These are phyloP conservation scores for Anas bernieri DNA, from an alignment of 2,797 vertebrate species.

Conservation along the genomic window DNA sequence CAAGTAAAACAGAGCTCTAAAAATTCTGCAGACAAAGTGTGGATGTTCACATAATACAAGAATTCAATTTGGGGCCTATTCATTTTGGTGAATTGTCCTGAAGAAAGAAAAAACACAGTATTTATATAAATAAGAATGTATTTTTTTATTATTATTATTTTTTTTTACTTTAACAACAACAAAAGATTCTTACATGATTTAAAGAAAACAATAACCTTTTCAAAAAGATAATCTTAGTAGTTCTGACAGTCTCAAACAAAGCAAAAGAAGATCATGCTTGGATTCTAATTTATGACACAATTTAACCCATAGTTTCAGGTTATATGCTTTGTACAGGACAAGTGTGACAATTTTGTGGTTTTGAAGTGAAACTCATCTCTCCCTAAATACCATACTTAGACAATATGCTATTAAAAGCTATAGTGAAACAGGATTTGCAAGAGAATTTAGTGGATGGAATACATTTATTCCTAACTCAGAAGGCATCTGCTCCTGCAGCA, in stretches of 20 bases:
- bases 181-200: not conserved
- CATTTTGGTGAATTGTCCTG: not conserved
- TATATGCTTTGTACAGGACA: not conserved
- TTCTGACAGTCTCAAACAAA: not conserved
- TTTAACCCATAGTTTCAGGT: not conserved
- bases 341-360: not conserved
- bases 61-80: not conserved
- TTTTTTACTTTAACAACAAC: not conserved
- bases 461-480: not conserved
- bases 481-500: not conserved
- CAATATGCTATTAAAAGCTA: not conserved
- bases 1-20: constrained; percentile 3
- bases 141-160: not conserved
- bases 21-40: not conserved
- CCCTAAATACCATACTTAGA: not conserved
- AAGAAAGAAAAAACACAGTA: not conserved
- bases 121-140: not conserved
- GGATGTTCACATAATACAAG: not conserved
- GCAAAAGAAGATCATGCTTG: not conserved
- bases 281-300: not conserved
- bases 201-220: not conserved
- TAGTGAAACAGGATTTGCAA: not conserved
- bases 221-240: not conserved
- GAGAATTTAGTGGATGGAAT: not conserved
- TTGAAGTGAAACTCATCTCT: not conserved